Percentiles rank a stretch among this genome's conserved stretches.
Evolutionary conservation across 1,140 invertebrate genomes (phyloP).

Genomic region (Drosophila parabipectinata): DNA sequence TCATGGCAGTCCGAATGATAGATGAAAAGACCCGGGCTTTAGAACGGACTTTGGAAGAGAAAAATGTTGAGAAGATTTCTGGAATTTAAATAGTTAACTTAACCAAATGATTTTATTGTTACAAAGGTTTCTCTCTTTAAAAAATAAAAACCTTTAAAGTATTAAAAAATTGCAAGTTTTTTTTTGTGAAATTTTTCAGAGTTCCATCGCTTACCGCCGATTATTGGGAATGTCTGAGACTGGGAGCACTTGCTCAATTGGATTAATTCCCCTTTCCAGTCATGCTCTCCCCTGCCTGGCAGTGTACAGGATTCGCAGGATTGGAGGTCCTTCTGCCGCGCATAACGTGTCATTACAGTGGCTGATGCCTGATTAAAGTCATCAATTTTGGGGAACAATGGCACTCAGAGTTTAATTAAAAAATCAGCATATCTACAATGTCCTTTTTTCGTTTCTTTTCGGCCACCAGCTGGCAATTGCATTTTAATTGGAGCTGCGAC

Average conservation of each 20-base stretch:
- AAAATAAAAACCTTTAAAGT: no score
- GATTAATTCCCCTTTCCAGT: neutral
- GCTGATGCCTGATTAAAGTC: conserved; percentile 73
- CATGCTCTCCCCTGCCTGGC: no score
- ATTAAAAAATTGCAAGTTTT: conserved; percentile 16
- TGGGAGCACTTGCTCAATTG: conserved; percentile 39
- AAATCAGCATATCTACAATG: conserved; percentile 42
- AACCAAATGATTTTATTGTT: no score
- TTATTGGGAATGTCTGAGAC: conserved; percentile 17
- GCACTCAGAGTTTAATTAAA: conserved; percentile 65
- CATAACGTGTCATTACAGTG: conserved; percentile 77
- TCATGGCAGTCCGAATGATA: no score
- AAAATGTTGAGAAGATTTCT: no score
- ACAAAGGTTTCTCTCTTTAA: no score
- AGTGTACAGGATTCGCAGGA: no score
- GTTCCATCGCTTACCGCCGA: conserved; percentile 32
- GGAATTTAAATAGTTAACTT: no score
- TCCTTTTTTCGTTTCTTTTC: neutral
- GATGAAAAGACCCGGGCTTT: no score
- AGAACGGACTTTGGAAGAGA: no score
- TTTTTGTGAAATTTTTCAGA: conserved; percentile 73
- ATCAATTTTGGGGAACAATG: conserved; percentile 54
- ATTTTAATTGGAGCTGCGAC: conserved; percentile 63
- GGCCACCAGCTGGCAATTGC: conserved; percentile 50
- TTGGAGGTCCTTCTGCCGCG: neutral